Percentiles rank a stretch among this genome's conserved stretches.
phyloP scores from a whole-genome alignment of 1,140 invertebrate genomes.

The Eciton burchellii region DNA sequence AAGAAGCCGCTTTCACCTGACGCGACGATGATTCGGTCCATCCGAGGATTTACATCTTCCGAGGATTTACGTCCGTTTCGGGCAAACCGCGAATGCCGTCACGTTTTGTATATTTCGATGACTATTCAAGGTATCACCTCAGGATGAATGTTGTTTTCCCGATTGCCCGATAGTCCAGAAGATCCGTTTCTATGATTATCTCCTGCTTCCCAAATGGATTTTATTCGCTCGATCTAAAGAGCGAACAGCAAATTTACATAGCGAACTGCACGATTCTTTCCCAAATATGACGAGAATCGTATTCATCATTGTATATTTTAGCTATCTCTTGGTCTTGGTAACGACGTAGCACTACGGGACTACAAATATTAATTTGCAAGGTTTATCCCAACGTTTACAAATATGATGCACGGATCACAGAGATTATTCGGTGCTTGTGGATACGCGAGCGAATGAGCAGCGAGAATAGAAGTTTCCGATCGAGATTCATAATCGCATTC shows the following conservation, averaged over 20 bases:
- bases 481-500: not conserved
- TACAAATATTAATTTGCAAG: constrained; percentile 59
- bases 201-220: not conserved
- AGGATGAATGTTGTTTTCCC: not conserved
- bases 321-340: constrained; percentile 44
- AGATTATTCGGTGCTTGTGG: constrained; percentile 43
- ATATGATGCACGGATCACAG: constrained; percentile 15
- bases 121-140: no score
- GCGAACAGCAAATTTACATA: not conserved
- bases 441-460: constrained; percentile 7
- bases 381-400: constrained; percentile 48
- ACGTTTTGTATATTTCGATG: not conserved
- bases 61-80: constrained; percentile 2
- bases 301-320: constrained; percentile 43
- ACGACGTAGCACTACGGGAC: constrained; percentile 34
- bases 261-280: constrained; percentile 13
- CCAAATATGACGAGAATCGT: not conserved
- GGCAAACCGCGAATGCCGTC: not conserved
- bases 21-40: constrained; percentile 13
- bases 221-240: not conserved
- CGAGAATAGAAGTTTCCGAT: not conserved
- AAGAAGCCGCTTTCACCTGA: constrained; percentile 19
- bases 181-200: not conserved
- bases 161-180: not conserved
- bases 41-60: constrained; percentile 20